Percentiles rank a stretch among this genome's conserved stretches.
phyloP scores from a whole-genome alignment of 2,797 vertebrate genomes.

The Pangasius larnaudii region DNA sequence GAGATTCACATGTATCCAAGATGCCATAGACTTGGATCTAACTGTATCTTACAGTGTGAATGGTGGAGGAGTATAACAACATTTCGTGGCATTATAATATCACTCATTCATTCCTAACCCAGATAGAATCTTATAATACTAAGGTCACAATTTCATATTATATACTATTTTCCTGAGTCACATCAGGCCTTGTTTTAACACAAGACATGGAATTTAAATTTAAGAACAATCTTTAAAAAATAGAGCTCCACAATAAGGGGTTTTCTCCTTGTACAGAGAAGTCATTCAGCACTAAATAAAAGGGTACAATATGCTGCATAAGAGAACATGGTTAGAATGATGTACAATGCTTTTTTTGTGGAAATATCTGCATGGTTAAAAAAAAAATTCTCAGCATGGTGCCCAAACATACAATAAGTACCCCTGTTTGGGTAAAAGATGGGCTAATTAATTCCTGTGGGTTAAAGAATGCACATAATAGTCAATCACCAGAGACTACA shows the following conservation, averaged over 20 bases:
- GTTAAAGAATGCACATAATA: slow-evolving; percentile 52
- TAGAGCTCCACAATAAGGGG: background rate
- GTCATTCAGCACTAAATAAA: background rate
- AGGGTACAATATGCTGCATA: slow-evolving; percentile 15
- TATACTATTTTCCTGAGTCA: background rate
- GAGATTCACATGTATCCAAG: background rate
- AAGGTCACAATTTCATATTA: background rate
- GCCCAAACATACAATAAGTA: slow-evolving; percentile 48
- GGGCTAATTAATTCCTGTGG: slow-evolving; percentile 63
- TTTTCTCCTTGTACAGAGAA: background rate
- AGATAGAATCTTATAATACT: background rate
- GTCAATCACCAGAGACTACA: slow-evolving; percentile 48
- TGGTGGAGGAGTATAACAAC: background rate
- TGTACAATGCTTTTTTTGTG: slow-evolving; percentile 3
- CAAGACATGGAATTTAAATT: background rate
- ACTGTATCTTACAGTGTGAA: background rate
- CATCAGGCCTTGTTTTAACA: background rate
- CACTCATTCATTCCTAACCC: background rate
- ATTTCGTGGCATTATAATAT: background rate
- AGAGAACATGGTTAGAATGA: slow-evolving; percentile 26
- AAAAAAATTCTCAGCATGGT: slow-evolving; percentile 47
- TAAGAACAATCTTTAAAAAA: background rate
- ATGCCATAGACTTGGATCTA: background rate
- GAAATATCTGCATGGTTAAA: slow-evolving; percentile 41
- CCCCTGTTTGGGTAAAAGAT: slow-evolving; percentile 51